Conservation (phyloP, 2,888 invertebrate species). For the Cynaeus angustus region DNA sequence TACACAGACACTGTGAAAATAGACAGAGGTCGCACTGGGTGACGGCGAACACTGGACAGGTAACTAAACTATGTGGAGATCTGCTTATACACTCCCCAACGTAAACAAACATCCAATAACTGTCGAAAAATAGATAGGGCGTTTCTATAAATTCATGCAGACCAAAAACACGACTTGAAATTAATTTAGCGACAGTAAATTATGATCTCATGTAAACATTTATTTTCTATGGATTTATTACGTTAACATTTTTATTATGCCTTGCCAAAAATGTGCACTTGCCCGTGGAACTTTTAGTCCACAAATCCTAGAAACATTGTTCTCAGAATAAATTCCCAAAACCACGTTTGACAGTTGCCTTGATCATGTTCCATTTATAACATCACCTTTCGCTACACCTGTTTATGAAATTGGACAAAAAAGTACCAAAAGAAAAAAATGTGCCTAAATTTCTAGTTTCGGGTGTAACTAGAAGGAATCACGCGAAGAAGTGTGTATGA, state of each 20-base stretch:
- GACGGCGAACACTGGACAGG: slow-evolving; percentile 56
- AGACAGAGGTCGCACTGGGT: slow-evolving; percentile 51
- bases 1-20: slow-evolving; percentile 50
- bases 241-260: slow-evolving; percentile 42
- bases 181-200: slow-evolving; percentile 53
- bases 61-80: slow-evolving; percentile 54
- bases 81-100: slow-evolving; percentile 55
- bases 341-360: too few relatives aligned
- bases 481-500: slow-evolving; percentile 19
- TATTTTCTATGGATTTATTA: slow-evolving; percentile 52
- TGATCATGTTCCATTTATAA: too few relatives aligned
- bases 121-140: slow-evolving; percentile 58
- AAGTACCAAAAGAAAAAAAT: too few relatives aligned
- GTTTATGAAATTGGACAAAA: too few relatives aligned
- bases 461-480: slow-evolving; percentile 29
- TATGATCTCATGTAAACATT: slow-evolving; percentile 52
- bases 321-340: too few relatives aligned
- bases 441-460: too few relatives aligned
- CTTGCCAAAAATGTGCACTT: slow-evolving; percentile 26
- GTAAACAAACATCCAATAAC: slow-evolving; percentile 58
- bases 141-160: slow-evolving; percentile 54
- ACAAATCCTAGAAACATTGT: too few relatives aligned
- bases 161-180: slow-evolving; percentile 50
- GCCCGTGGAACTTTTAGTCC: too few relatives aligned
- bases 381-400: too few relatives aligned